Evolutionary conservation across 1,140 invertebrate species (phyloP).

Genomic region (Tetragnatha versicolor): DNA sequence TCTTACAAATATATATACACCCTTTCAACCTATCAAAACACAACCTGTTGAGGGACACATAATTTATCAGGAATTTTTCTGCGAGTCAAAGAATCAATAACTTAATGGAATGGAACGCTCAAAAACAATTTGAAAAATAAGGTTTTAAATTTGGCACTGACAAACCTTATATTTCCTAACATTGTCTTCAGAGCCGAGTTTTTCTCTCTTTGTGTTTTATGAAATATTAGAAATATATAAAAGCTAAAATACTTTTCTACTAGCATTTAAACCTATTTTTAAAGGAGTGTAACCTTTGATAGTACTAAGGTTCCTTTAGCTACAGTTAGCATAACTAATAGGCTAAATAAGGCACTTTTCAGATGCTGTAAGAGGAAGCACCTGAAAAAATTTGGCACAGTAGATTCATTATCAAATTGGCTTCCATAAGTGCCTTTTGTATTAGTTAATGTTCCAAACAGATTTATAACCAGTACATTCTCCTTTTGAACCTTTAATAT

Average conservation of each 20-base stretch:
- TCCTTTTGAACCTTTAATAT: no score
- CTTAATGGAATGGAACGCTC: neutral
- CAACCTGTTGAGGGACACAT: no score
- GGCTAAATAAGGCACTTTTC: slow-evolving; percentile 33
- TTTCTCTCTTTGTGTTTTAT: neutral
- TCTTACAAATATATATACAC: slow-evolving; percentile 11
- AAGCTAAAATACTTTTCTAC: neutral
- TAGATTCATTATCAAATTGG: no score
- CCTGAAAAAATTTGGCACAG: slow-evolving; percentile 21
- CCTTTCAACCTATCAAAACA: no score
- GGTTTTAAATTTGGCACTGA: slow-evolving; percentile 10
- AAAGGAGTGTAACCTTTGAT: neutral
- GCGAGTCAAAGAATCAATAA: no score
- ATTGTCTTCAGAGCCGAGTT: neutral
- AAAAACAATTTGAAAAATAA: neutral
- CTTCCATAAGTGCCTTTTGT: no score
- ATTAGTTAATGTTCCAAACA: no score
- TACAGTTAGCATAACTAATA: neutral
- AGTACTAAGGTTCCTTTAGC: neutral
- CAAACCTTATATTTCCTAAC: neutral
- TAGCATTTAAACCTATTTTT: slow-evolving; percentile 1
- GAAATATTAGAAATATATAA: slow-evolving; percentile 12
- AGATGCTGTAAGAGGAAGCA: neutral
- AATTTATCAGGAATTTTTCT: no score
- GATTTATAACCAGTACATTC: no score